These are phyloP conservation scores for Daphoenositta chrysoptera DNA, from an alignment of 2,113 vertebrate species.

Conservation along the genomic window DNA sequence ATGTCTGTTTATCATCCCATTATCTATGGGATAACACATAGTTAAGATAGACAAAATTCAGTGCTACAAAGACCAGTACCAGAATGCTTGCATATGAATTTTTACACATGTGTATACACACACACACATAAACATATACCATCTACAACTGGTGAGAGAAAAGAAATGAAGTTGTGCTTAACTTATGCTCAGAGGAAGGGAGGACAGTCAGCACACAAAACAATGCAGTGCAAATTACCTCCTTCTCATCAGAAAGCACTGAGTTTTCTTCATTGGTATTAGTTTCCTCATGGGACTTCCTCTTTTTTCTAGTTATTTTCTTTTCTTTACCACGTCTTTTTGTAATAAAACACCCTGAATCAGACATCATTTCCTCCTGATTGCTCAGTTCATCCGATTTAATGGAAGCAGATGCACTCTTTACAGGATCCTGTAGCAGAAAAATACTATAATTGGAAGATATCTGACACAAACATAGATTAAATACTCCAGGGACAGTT, in stretches of 20 bases:
- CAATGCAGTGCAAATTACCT: not conserved
- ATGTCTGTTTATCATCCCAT: not conserved
- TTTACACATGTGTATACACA: rapidly evolving
- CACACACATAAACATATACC: not conserved
- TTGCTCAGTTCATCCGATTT: not conserved
- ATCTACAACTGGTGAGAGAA: not conserved
- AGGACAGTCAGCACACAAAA: not conserved
- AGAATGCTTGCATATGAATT: not conserved
- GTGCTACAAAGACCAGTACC: not conserved
- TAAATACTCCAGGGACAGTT: not conserved
- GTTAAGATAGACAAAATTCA: not conserved
- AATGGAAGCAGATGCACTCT: not conserved
- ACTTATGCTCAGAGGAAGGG: not conserved
- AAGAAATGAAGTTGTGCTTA: not conserved
- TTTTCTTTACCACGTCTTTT: conserved; percentile 64
- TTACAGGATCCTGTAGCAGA: conserved; percentile 45
- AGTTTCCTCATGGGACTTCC: not conserved
- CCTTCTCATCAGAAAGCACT: not conserved
- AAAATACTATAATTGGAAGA: not conserved
- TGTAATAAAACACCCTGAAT: conserved; percentile 43
- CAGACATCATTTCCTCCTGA: not conserved
- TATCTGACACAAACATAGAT: not conserved
- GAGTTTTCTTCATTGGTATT: not conserved
- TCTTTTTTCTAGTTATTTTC: conserved; percentile 38
- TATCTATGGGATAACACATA: not conserved